Percentiles rank a stretch among this genome's conserved stretches.
These are phyloP conservation scores for Choloepus didactylus DNA, from an alignment of 2,797 vertebrate genomes.

Conservation along the genomic window DNA sequence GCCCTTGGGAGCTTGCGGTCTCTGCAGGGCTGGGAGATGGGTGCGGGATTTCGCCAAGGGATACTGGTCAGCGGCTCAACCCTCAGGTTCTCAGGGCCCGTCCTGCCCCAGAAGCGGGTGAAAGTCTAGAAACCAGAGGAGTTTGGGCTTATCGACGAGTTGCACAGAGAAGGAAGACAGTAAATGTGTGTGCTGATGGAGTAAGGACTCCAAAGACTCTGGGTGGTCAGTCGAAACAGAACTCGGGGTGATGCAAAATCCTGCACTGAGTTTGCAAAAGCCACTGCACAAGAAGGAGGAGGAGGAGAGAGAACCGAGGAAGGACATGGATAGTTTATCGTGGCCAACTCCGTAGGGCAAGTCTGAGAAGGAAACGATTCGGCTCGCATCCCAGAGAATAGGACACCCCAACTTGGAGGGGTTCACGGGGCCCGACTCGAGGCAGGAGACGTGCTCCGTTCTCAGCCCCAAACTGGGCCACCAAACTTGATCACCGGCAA, in stretches of 20 bases:
- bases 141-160: background rate
- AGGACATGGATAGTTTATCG: too few species aligned
- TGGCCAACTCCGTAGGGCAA: background rate
- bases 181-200: background rate
- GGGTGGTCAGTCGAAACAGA: background rate
- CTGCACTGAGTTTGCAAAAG: background rate
- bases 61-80: background rate
- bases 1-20: background rate
- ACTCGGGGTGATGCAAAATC: too few species aligned
- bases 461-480: background rate
- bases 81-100: background rate
- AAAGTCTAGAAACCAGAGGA: background rate
- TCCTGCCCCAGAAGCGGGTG: background rate
- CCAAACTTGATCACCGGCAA: rapidly evolving
- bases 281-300: too few species aligned
- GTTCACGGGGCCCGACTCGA: background rate
- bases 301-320: background rate
- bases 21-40: background rate
- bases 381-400: rapidly evolving
- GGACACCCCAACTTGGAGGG: background rate
- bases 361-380: background rate
- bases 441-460: background rate
- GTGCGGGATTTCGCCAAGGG: background rate
- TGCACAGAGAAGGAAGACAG: background rate
- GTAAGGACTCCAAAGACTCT: background rate